Evolutionary conservation across 2,113 vertebrate species (phyloP), one percentile per base, ranked within the genome.

Genomic region (Campylorhamphus procurvoides): DNA sequence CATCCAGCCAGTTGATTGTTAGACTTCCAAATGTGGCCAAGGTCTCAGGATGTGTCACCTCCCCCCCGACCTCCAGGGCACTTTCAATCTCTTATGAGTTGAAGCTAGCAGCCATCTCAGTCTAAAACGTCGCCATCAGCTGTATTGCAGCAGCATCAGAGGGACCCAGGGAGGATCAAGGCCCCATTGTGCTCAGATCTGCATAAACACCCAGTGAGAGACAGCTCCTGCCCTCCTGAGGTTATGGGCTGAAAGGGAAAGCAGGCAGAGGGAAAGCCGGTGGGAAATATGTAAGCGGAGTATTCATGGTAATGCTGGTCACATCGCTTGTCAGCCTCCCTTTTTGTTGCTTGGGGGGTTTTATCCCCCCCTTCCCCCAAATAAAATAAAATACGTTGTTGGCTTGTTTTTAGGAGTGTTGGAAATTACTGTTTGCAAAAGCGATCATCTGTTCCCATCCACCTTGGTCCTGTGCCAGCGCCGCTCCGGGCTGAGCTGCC

Each of bases 201-300:
- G 83, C 90, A 84, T 88, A 89, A 95, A 93, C 25, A 90, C 29
- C 33, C 68, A 6, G 40, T 88, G 85, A 94, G 90, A 96, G 94
- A 88, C 93, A 96, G 92, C 88, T 92, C 88, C 88, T 96, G 94
- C 83, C 92, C 90, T 94, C 40, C 62, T 6, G 79, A 81, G 92
- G 88, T 96, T 90, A 92, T 4, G 73, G 84, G 55, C 83, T 89
- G 60, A 78, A 88, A 63, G 47, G 27, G 64, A 67, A 84, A 80
- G 85, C 56, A 53, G 74, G 28, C 80, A 55, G 27, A 83, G 59
- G 37, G 40, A 93, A 63, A 53, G 46, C 0, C 4, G 84, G 83
- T 8, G 35, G 72, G 35, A 69, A 33, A 64, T 60, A 11, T 2
- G 44, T 39, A 52, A 81, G 40, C 0, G 0, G 25, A 77, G 3